Base-by-base conservation (phyloP, 2,797 vertebrate species). In the Catamblyrhynchus diadema region DNA sequence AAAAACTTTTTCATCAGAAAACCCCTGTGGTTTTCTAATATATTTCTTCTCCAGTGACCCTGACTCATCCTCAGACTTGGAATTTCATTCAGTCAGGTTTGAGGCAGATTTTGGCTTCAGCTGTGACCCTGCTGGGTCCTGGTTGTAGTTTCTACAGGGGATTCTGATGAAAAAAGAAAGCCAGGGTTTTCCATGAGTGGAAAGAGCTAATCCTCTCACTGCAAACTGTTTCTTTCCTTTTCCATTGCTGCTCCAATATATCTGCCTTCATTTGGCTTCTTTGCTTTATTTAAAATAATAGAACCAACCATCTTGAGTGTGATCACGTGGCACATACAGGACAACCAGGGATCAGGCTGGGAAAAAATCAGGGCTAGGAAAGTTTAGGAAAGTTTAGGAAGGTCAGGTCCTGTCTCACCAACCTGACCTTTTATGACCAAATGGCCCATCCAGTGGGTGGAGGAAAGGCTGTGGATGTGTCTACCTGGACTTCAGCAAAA, bases 301-400 rank as follows among this genome's bases (percentile, higher is more conserved):
- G 32, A 66, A 12, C 11, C 18, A 9, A 6, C 16, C 25, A 9
- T 4, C 17, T 9, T 3, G 32, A 25, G 14, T 9, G 35, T 0
- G 1, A 30, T 83, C 35, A 13, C 33, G 13, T 0, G 1, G 41
- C 30, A 6, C 33, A 3, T 1, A 3, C 13, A 25, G 59, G 50
- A 48, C 42, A 25, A 11, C 2, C 42, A 14, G 60, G 30, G 42
- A 33, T 33, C 8, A 1, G 16, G 5, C 20, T 16, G 12, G 45
- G 22, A 23, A 45, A 45, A 45, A 45, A 45, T 23, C 48, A 47
- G 20, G 41, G 30, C 32, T 22, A 22, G 53, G 53, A 20, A 54
- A 14, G 13, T 22, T n/a, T 54, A 22, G 20, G 32, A 54, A 54
- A 54, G 2, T 35, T 56, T 25, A 10, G 50, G 16, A 48, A 48